Evolutionary conservation across 2,888 invertebrate species (phyloP).

Genomic region (Phortica magna): DNA sequence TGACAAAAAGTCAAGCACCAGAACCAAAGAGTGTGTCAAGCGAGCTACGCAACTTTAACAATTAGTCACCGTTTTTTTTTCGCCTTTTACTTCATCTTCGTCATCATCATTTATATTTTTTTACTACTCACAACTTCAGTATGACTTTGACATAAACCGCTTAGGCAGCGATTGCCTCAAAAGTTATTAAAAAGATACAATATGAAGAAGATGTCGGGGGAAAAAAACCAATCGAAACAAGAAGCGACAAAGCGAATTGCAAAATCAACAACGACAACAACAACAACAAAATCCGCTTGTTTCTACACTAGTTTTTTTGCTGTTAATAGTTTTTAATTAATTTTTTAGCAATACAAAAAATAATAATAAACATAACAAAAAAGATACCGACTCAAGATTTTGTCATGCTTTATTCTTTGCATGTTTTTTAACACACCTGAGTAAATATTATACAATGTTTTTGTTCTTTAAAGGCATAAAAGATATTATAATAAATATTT

Average conservation of each 20-base stretch:
- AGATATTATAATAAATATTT: too few species aligned
- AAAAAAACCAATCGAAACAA: neutral
- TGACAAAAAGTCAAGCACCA: constrained; percentile 45
- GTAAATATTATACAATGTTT: neutral
- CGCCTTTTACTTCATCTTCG: neutral
- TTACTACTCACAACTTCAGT: neutral
- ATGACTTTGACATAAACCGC: constrained; percentile 8
- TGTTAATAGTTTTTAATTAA: constrained; percentile 17
- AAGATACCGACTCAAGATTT: neutral
- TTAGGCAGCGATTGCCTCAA: constrained; percentile 9
- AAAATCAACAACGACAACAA: neutral
- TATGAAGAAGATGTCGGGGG: neutral
- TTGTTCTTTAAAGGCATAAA: neutral
- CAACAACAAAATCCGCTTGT: constrained; percentile 2
- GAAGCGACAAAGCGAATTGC: constrained; percentile 6
- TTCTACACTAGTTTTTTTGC: neutral
- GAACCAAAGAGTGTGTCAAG: constrained; percentile 44
- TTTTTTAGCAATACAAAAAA: neutral
- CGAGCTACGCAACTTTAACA: constrained; percentile 49
- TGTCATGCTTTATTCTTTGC: neutral
- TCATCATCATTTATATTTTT: neutral
- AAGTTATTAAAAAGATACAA: neutral
- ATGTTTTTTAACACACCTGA: neutral
- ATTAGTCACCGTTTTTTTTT: constrained; percentile 63
- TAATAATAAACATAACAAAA: neutral